These are phyloP conservation scores for Apostichopus leukothele DNA, from an alignment of 53 echinoderm and acorn worm genomes.

Conservation along the genomic window DNA sequence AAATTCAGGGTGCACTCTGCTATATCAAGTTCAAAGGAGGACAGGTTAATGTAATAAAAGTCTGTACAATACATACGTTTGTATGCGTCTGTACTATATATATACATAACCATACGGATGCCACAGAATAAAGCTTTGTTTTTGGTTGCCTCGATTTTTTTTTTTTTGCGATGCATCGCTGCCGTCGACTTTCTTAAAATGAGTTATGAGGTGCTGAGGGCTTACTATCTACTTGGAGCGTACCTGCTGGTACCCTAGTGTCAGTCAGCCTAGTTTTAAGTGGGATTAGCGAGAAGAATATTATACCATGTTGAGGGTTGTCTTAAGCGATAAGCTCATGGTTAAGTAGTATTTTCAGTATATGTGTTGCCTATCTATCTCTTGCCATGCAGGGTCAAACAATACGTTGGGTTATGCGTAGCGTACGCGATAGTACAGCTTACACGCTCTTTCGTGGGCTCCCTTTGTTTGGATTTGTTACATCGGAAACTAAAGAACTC, in stretches of 20 bases:
- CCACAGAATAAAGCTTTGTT: too few relatives aligned
- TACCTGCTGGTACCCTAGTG: constrained; percentile 17
- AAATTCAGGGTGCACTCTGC: too few relatives aligned
- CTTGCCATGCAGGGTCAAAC: not conserved
- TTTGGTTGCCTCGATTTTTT: not conserved
- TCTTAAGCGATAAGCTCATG: constrained; percentile 13
- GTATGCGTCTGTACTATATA: not conserved
- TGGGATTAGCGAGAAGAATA: constrained; percentile 27
- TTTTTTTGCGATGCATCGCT: not conserved
- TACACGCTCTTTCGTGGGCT: not conserved
- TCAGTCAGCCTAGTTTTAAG: constrained; percentile 30
- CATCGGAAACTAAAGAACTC: too few relatives aligned
- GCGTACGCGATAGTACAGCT: not conserved
- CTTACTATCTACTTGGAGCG: not conserved
- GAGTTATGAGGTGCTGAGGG: not conserved
- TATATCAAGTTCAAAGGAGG: too few relatives aligned
- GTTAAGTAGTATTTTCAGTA: not conserved
- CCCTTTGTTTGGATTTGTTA: not conserved
- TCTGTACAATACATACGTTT: not conserved
- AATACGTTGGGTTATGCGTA: too few relatives aligned
- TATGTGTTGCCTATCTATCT: not conserved
- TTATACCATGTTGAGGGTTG: constrained; percentile 18
- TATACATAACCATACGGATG: not conserved
- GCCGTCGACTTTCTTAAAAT: not conserved
- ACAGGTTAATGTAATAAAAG: too few relatives aligned